These are phyloP conservation scores for Epinephelus malabaricus DNA, from an alignment of 2,797 vertebrate species.

Conservation along the genomic window DNA sequence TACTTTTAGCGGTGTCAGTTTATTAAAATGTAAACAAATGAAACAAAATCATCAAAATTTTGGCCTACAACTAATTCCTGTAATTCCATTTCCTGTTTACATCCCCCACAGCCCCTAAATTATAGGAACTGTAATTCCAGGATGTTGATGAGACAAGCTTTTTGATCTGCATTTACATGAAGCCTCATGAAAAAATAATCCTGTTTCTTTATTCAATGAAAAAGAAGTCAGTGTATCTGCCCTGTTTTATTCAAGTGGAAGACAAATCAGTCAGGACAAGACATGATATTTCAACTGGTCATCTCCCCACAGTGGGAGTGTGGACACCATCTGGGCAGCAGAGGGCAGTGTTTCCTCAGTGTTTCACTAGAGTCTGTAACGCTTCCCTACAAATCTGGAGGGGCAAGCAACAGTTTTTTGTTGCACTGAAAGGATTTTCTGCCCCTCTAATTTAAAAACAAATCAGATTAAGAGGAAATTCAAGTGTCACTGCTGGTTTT, in stretches of 20 bases:
- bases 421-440: background rate
- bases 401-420: background rate
- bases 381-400: background rate
- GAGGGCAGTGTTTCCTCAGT: constrained; percentile 37
- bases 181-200: background rate
- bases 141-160: background rate
- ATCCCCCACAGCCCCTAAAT: background rate
- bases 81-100: background rate
- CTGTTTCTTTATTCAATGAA: background rate
- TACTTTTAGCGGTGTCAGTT: too few species aligned
- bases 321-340: constrained; percentile 37
- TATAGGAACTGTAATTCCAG: background rate
- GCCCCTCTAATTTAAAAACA: background rate
- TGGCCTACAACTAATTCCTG: too few species aligned
- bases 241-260: background rate
- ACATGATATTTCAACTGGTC: background rate
- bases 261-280: background rate
- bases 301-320: background rate
- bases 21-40: too few species aligned
- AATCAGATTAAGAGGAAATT: background rate
- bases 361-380: background rate
- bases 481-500: background rate
- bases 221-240: background rate
- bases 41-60: too few species aligned
- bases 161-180: background rate